Conservation (phyloP, 1,140 invertebrate genomes). For the Habropoda laboriosa region DNA sequence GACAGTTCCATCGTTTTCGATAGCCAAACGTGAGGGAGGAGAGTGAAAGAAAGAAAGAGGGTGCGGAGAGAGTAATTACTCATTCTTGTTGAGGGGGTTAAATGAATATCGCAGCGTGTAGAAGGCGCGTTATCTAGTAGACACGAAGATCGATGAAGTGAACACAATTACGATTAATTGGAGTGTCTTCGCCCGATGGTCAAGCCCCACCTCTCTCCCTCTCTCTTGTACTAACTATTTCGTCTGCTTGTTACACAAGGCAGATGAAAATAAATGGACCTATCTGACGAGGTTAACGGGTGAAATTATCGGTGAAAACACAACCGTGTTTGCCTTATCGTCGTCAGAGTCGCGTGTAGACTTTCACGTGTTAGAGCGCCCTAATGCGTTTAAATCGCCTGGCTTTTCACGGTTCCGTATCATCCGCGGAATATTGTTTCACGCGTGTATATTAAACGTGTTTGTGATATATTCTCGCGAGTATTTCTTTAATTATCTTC, state of each 20-base stretch:
- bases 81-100: constrained; percentile 27
- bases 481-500: neutral
- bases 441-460: too few relatives aligned
- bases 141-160: constrained; percentile 51
- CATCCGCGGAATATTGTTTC: too few relatives aligned
- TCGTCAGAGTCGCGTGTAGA: neutral
- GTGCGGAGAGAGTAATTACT: constrained; percentile 38
- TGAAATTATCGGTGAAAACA: constrained; percentile 62
- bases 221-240: constrained; percentile 31
- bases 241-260: neutral
- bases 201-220: too few relatives aligned
- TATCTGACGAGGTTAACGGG: constrained; percentile 51
- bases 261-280: constrained; percentile 59
- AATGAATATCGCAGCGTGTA: constrained; percentile 27
- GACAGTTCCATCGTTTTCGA: constrained; percentile 39
- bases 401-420: too few relatives aligned
- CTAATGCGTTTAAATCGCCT: neutral
- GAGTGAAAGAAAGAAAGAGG: too few relatives aligned
- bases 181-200: constrained; percentile 30
- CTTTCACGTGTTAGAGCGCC: neutral
- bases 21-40: neutral
- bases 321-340: constrained; percentile 20
- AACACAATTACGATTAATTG: constrained; percentile 60
- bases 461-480: neutral
- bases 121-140: constrained; percentile 41